Evolutionary conservation across 2,888 invertebrate species (phyloP).

Genomic region (Autographa gamma): DNA sequence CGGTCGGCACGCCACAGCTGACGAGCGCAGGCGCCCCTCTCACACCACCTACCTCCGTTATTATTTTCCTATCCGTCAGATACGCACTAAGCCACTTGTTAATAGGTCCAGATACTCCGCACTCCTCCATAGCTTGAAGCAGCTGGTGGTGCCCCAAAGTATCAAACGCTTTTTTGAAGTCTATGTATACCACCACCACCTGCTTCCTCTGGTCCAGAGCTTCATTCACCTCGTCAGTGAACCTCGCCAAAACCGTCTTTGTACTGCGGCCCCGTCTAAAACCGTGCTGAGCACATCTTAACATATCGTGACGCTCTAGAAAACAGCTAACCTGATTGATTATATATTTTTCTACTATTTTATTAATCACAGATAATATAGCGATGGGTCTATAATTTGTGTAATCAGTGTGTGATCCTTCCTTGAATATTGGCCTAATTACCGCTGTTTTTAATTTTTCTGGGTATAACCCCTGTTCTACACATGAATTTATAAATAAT

Average conservation of each 20-base stretch:
- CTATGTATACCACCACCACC: conserved; percentile 16
- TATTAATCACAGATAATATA: conserved; percentile 8
- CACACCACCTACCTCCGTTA: conserved; percentile 1
- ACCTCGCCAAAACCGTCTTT: conserved; percentile 9
- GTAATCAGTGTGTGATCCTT: conserved; percentile 7
- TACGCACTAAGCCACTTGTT: conserved; percentile 16
- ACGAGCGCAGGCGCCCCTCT: neutral
- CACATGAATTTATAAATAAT: conserved; percentile 16
- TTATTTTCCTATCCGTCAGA: neutral
- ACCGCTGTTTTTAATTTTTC: conserved; percentile 9
- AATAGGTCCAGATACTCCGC: conserved; percentile 13
- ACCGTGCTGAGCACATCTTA: conserved; percentile 8
- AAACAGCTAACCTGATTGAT: conserved; percentile 11
- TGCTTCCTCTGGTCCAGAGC: conserved; percentile 4
- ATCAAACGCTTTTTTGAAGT: conserved; percentile 24
- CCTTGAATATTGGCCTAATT: no score
- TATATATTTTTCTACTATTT: conserved; percentile 15
- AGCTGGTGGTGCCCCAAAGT: conserved; percentile 14
- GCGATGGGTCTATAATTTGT: conserved; percentile 19
- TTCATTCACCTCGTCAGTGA: conserved; percentile 13
- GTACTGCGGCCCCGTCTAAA: conserved; percentile 16
- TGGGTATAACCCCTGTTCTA: conserved; percentile 12
- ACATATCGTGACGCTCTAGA: neutral
- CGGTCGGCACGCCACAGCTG: conserved; percentile 11
- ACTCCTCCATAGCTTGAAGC: no score